Percentiles rank a stretch among this genome's conserved stretches.
Evolutionary conservation across 2,888 invertebrate genomes (phyloP).

Genomic region (Eupithecia centaureata): DNA sequence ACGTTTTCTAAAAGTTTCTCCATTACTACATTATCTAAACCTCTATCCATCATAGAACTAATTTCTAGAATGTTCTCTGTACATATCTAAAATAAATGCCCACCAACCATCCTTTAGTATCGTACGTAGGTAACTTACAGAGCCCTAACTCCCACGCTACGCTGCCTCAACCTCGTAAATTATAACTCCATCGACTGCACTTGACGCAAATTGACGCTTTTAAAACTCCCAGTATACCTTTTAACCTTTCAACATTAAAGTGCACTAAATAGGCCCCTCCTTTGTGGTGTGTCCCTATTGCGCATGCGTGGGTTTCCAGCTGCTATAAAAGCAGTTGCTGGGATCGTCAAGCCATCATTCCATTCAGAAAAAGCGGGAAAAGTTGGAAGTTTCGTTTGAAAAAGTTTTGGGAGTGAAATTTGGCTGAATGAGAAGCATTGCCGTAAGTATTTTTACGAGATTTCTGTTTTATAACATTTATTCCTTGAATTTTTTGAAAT

Average conservation of each 20-base stretch:
- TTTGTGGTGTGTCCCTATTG: constrained; percentile 24
- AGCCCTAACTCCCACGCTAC: constrained; percentile 10
- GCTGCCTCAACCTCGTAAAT: constrained; percentile 13
- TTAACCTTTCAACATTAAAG: constrained; percentile 52
- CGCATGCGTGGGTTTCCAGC: constrained; percentile 63
- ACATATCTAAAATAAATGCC: neutral
- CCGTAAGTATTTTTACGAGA: constrained; percentile 41
- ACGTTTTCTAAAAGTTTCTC: too few species aligned
- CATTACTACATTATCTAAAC: too few species aligned
- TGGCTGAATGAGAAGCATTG: constrained; percentile 45
- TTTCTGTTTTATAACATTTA: neutral
- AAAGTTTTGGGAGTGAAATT: constrained; percentile 61
- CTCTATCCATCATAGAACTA: neutral
- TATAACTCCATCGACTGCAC: constrained; percentile 22
- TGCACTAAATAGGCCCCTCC: constrained; percentile 63
- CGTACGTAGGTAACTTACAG: neutral
- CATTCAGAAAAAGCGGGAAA: constrained; percentile 46
- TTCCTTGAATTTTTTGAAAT: too few species aligned
- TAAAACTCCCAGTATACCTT: constrained; percentile 38
- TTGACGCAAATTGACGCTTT: constrained; percentile 37
- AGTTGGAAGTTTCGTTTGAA: constrained; percentile 43
- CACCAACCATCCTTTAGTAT: neutral
- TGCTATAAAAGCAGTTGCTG: constrained; percentile 65
- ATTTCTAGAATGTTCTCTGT: neutral
- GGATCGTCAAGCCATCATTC: constrained; percentile 53